phyloP scores from a whole-genome alignment of 2,113 vertebrate species.

The Psephotus haematonotus region DNA sequence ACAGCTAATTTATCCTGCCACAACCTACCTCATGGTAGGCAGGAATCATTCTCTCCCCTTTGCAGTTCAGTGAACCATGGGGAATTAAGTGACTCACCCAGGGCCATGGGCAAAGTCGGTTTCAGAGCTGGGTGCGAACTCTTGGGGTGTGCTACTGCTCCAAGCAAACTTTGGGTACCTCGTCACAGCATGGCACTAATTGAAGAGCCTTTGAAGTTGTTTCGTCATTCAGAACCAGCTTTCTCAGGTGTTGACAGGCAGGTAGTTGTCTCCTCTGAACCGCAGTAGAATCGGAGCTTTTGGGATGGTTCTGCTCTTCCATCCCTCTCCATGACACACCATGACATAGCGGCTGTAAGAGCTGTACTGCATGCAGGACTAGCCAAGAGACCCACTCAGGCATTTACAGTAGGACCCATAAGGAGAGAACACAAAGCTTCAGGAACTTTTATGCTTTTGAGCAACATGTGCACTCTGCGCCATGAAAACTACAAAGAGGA shows the following conservation, averaged over 20 bases:
- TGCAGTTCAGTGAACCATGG: background rate
- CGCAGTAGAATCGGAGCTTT: background rate
- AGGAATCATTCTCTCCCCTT: constrained; percentile 30
- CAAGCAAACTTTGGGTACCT: background rate
- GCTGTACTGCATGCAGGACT: background rate
- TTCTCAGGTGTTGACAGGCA: background rate
- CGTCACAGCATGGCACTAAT: background rate
- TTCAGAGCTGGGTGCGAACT: background rate
- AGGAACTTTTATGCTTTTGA: background rate
- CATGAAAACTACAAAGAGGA: background rate
- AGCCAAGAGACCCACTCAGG: background rate
- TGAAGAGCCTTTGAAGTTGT: background rate
- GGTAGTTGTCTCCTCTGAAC: background rate
- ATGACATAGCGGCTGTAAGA: background rate
- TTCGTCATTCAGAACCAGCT: background rate
- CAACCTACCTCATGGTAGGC: constrained; percentile 1
- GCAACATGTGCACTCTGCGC: background rate
- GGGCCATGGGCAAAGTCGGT: background rate
- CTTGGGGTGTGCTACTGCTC: background rate
- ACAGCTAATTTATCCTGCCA: constrained; percentile 61
- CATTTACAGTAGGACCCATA: background rate
- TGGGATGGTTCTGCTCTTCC: background rate
- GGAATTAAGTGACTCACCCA: constrained; percentile 15
- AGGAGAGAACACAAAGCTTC: background rate
- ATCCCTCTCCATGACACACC: fast-evolving